Conservation (phyloP, 2,888 invertebrate species). For the Mesoligia furuncula region DNA sequence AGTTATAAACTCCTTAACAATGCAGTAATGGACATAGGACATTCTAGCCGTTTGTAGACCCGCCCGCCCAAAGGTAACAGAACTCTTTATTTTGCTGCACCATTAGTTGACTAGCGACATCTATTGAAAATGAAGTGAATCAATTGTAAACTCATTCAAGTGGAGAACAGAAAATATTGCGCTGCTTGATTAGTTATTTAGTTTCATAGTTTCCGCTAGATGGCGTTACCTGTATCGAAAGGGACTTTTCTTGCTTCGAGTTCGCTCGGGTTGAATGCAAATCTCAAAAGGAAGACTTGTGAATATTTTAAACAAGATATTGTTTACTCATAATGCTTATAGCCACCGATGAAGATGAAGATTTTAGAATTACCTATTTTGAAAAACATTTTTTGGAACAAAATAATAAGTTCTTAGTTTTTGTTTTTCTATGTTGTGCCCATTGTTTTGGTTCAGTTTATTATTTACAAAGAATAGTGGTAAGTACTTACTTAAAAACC, state of each 20-base stretch:
- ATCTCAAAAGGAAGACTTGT: not conserved
- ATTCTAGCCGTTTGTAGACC: not conserved
- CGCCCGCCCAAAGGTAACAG: conserved; percentile 7
- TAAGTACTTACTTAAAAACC: not conserved
- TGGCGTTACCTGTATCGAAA: conserved; percentile 35
- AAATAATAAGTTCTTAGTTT: too few species aligned
- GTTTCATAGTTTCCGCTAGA: conserved; percentile 40
- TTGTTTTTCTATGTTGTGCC: not conserved
- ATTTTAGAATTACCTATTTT: not conserved
- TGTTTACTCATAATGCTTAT: not conserved
- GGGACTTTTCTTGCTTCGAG: not conserved
- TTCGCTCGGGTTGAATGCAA: not conserved
- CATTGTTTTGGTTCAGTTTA: not conserved
- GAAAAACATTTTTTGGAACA: not conserved
- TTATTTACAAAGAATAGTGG: not conserved
- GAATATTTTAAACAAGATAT: conserved; percentile 1
- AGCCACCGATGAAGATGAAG: not conserved
- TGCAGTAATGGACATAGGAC: conserved; percentile 8
- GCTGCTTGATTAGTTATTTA: conserved; percentile 34
- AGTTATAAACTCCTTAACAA: not conserved
- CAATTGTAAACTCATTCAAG: conserved; percentile 28
- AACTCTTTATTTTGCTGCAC: conserved; percentile 10
- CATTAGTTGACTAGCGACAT: conserved; percentile 44
- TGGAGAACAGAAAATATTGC: conserved; percentile 2
- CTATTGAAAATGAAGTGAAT: conserved; percentile 33